Evolutionary conservation across 2,888 invertebrate genomes (phyloP), one percentile per base, ranked within the genome.

Genomic region (Ennomos quercinarius): DNA sequence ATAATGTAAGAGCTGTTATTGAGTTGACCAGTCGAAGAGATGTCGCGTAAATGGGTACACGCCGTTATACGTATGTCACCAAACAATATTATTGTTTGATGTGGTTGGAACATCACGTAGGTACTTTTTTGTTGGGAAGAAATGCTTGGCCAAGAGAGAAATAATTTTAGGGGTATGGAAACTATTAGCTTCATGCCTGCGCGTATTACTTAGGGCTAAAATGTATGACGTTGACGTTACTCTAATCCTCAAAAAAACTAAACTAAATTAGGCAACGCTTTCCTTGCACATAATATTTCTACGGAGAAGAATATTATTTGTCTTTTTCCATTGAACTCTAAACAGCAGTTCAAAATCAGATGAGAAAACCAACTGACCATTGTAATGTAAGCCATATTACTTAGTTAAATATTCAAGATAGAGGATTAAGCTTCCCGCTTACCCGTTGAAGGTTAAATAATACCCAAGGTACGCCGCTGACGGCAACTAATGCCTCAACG

Each of bases 61-160:
- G 72, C 90, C 90, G 91, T 91, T 91, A 87, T 80, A 76, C 79
- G 78, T 83, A 77, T 88, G 89, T 89, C 88, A 81, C 86, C 82
- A 80, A 78, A 79, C 75, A 76, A 81, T 83, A 87, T 84, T 84
- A 80, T 27, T 27, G 27, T 27, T 27, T 71, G 53, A 17, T 68
- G 72, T 68, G 68, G 71, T 73, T 78, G 81, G 74, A 77, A 76
- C 76, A 70, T 65, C 74, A 39, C 8, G 49, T 43, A 27, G 40
- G 72, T 76, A 79, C n/a, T 39, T 27, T 27, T 17, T n/a, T n/a
- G n/a, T n/a, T n/a, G n/a, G 9, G 39, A 38, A 10, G 35, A 35
- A 27, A 9, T 12, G 2, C 12, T 42, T 17, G 17, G 17, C 3
- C 17, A 17, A 17, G 17, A 17, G 17, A 17, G 17, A 17, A 17